Conservation (phyloP, 2,113 vertebrate genomes). For the Pelobates fuscus region DNA sequence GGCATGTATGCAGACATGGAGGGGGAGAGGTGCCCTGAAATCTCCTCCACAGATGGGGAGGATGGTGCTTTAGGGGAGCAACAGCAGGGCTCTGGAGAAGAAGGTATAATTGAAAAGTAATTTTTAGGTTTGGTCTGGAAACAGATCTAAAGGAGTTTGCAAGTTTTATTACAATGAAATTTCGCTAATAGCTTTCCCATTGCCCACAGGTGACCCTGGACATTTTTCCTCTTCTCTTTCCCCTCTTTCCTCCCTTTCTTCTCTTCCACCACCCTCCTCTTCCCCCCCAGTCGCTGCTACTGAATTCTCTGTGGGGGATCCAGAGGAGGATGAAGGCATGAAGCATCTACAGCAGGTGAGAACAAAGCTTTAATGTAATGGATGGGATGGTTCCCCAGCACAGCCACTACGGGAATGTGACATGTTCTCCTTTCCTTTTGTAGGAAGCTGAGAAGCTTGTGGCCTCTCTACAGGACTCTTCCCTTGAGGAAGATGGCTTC, state of each 20-base stretch:
- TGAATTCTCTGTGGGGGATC: slow-evolving; percentile 75
- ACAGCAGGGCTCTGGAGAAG: slow-evolving; percentile 6
- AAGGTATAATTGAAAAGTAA: not conserved
- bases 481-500: slow-evolving; percentile 87
- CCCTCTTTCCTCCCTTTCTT: not conserved
- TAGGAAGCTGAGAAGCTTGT: slow-evolving; percentile 92
- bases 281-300: slow-evolving; percentile 69
- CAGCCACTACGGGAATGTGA: not conserved
- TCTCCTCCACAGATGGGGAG: not conserved
- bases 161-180: too few relatives aligned
- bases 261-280: slow-evolving; percentile 54
- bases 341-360: slow-evolving; percentile 90
- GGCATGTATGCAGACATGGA: not conserved
- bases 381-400: not conserved
- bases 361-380: not conserved
- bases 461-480: slow-evolving; percentile 87
- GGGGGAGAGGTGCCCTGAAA: not conserved
- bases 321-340: slow-evolving; percentile 90
- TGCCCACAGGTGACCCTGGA: slow-evolving; percentile 16
- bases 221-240: slow-evolving; percentile 1
- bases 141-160: too few relatives aligned
- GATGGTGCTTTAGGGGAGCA: slow-evolving; percentile 37
- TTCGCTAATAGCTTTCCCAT: not conserved
- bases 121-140: too few relatives aligned
- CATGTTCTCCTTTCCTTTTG: not conserved